These are phyloP conservation scores for Drosophila punjabiensis DNA, from an alignment of 1,140 invertebrate species.

Conservation along the genomic window DNA sequence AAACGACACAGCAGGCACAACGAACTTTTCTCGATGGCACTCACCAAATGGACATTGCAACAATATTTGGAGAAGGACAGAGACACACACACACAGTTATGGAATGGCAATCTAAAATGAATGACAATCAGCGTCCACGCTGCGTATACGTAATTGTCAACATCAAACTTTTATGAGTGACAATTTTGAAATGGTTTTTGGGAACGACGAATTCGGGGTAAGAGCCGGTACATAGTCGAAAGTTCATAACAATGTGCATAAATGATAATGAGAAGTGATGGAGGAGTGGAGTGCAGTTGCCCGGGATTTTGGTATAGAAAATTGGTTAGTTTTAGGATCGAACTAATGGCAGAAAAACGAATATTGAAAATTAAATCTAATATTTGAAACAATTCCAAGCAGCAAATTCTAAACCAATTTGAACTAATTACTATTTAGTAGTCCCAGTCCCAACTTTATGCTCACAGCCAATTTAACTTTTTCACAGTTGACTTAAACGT, in stretches of 20 bases:
- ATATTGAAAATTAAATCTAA: neutral
- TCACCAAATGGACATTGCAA: conserved; percentile 62
- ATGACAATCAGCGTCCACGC: conserved; percentile 67
- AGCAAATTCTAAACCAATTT: neutral
- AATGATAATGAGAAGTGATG: conserved; percentile 49
- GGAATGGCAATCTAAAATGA: conserved; percentile 41
- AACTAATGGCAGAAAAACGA: conserved; percentile 2
- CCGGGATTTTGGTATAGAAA: neutral
- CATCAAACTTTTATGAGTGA: conserved; percentile 78
- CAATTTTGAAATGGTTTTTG: conserved; percentile 68
- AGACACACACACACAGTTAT: conserved; percentile 14
- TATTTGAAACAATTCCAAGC: neutral
- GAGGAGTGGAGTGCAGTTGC: neutral
- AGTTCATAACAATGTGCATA: conserved; percentile 54
- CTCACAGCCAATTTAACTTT: conserved; percentile 46
- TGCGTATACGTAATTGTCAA: conserved; percentile 76
- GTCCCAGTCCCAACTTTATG: too few species aligned
- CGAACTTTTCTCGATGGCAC: conserved; percentile 64
- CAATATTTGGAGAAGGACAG: conserved; percentile 46
- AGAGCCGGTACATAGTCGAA: conserved; percentile 13
- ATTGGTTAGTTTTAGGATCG: conserved; percentile 3
- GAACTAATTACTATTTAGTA: neutral
- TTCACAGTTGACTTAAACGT: conserved; percentile 21
- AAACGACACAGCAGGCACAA: conserved; percentile 40
- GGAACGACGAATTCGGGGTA: conserved; percentile 13